Conservation (phyloP, 1,140 invertebrate genomes). For the Leptopilina clavipes region DNA sequence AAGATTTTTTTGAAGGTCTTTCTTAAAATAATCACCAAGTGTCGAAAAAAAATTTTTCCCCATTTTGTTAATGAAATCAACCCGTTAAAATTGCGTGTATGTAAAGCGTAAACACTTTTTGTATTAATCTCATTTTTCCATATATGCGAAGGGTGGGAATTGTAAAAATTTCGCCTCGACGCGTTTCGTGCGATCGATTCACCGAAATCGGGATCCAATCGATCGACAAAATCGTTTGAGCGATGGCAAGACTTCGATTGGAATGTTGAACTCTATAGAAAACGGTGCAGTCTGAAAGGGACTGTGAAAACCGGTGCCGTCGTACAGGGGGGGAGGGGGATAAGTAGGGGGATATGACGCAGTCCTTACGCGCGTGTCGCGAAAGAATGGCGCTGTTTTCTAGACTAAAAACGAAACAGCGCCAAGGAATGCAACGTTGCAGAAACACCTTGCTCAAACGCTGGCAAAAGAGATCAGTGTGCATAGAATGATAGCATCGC, state of each 20-base stretch:
- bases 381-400: slow-evolving; percentile 67
- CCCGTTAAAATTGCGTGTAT: too few relatives aligned
- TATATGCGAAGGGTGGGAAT: background rate
- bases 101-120: too few relatives aligned
- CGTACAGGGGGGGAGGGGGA: background rate
- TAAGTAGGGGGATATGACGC: slow-evolving; percentile 50
- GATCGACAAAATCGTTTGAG: slow-evolving; percentile 19
- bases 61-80: too few relatives aligned
- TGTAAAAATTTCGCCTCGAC: slow-evolving; percentile 27
- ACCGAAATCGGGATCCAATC: background rate
- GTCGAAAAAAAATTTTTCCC: too few relatives aligned
- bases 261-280: slow-evolving; percentile 28
- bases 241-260: slow-evolving; percentile 32
- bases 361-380: slow-evolving; percentile 69
- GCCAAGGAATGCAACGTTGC: slow-evolving; percentile 70
- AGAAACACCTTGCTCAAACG: slow-evolving; percentile 63
- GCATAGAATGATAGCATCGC: slow-evolving; percentile 39
- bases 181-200: slow-evolving; percentile 18
- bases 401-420: slow-evolving; percentile 74
- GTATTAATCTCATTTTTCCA: too few relatives aligned
- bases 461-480: slow-evolving; percentile 43
- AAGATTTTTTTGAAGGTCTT: too few relatives aligned
- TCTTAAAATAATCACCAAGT: too few relatives aligned
- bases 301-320: background rate
- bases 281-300: background rate